Conservation (phyloP, 2,888 invertebrate genomes). For the Orgyia antiqua region DNA sequence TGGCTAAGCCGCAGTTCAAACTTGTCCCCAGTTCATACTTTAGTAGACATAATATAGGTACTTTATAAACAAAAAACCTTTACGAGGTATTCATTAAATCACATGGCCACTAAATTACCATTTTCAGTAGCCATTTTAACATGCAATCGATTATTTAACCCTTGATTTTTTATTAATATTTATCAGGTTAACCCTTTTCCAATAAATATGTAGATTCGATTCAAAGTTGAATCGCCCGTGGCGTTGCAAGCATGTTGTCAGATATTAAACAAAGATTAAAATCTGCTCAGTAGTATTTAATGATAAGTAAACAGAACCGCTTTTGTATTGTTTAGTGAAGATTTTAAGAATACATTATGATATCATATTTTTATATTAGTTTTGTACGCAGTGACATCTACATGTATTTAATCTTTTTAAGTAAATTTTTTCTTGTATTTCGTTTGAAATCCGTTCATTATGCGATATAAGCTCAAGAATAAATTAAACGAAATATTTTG, state of each 20-base stretch:
- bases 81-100: neutral
- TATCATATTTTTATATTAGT: no score
- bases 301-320: slow-evolving; percentile 3
- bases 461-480: no score
- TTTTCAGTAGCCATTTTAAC: slow-evolving; percentile 1
- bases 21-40: no score
- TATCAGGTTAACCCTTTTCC: slow-evolving; percentile 11
- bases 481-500: no score
- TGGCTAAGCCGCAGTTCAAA: no score
- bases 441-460: no score
- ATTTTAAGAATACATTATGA: no score
- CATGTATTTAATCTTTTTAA: no score
- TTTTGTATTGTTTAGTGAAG: neutral
- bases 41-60: no score
- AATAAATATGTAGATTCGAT: slow-evolving; percentile 14
- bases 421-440: no score
- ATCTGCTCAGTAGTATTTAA: slow-evolving; percentile 21
- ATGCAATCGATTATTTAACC: slow-evolving; percentile 1
- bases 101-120: neutral
- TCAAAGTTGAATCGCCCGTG: slow-evolving; percentile 13
- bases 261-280: slow-evolving; percentile 21
- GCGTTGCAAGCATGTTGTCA: slow-evolving; percentile 14
- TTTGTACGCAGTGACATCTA: no score
- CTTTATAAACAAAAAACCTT: no score
- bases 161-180: slow-evolving; percentile 11